Conservation (phyloP, 1,140 invertebrate species). For the Diorhabda carinulata region DNA sequence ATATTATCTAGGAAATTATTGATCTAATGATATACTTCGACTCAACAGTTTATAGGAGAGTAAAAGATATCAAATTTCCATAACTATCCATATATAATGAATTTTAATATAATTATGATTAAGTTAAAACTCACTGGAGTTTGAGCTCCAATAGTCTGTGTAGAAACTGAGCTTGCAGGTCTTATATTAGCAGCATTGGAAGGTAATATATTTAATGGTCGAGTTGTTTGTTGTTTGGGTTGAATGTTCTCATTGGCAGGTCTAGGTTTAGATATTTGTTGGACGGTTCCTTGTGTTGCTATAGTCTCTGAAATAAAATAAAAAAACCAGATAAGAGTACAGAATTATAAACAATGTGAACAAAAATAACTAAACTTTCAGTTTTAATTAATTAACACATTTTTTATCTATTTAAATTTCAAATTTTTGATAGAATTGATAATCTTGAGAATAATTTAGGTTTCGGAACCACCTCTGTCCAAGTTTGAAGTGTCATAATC, state of each 20-base stretch:
- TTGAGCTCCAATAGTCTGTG: constrained; percentile 68
- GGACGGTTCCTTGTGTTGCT: constrained; percentile 54
- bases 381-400: too few species aligned
- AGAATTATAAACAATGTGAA: not conserved
- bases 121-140: constrained; percentile 50
- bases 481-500: too few species aligned
- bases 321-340: not conserved
- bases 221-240: constrained; percentile 51
- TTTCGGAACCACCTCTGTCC: too few species aligned
- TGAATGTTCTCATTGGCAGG: constrained; percentile 52
- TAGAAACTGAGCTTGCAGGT: constrained; percentile 72
- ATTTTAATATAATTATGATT: too few species aligned
- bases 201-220: constrained; percentile 65
- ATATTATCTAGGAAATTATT: constrained; percentile 6
- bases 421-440: too few species aligned
- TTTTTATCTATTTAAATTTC: too few species aligned
- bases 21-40: not conserved
- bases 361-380: not conserved
- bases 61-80: too few species aligned
- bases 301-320: constrained; percentile 41
- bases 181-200: constrained; percentile 62
- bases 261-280: constrained; percentile 54
- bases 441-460: too few species aligned
- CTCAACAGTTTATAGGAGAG: not conserved
- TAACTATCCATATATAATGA: too few species aligned